A percentile compares a stretch with the other conserved stretches of the same genome.
Conservation (phyloP, 2,113 vertebrate genomes). For the Campylorhamphus procurvoides region DNA sequence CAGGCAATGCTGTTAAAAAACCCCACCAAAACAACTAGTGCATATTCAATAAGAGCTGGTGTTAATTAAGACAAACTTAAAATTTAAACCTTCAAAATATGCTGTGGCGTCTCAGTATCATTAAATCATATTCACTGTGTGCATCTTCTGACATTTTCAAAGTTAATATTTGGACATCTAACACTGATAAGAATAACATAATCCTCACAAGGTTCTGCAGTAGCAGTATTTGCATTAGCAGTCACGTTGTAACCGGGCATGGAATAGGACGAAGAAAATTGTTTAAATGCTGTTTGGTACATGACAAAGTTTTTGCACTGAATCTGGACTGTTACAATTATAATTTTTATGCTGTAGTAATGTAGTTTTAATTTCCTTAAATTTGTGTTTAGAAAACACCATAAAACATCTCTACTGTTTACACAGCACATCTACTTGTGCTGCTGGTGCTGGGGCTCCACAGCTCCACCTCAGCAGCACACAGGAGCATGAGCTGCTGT, state of each 20-base stretch:
- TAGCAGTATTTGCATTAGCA: background rate
- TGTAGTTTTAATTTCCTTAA: background rate
- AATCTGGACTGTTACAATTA: background rate
- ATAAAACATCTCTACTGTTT: background rate
- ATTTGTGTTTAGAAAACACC: background rate
- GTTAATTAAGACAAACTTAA: background rate
- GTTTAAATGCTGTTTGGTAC: background rate
- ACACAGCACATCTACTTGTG: background rate
- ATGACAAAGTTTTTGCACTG: background rate
- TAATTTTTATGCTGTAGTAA: background rate
- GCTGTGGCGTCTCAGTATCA: background rate
- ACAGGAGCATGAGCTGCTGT: too few species aligned
- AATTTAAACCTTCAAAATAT: background rate
- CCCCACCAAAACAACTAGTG: accelerated
- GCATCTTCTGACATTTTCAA: background rate
- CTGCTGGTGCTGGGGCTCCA: background rate
- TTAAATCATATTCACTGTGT: background rate
- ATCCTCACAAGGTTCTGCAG: background rate
- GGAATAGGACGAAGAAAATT: background rate
- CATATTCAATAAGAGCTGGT: background rate
- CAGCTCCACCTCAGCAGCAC: background rate
- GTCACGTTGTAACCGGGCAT: background rate
- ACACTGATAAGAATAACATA: background rate
- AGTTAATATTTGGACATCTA: background rate
- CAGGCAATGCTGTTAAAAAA: background rate